Evolutionary conservation across 2,797 vertebrate species (phyloP).

Genomic region (Lepidocolaptes lacrymiger): DNA sequence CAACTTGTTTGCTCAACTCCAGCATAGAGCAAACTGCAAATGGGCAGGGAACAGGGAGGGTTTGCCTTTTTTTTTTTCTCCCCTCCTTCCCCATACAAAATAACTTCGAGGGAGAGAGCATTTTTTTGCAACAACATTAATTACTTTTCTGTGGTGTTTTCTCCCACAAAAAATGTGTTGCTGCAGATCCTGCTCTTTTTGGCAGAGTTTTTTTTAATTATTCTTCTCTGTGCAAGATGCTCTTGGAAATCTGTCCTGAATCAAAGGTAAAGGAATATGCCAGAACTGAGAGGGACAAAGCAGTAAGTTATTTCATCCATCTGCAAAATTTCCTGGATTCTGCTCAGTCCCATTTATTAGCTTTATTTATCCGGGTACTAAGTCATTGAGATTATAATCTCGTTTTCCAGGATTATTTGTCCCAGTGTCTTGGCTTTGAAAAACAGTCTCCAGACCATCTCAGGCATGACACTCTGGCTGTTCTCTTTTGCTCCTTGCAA

Average conservation of each 20-base stretch:
- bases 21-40: not conserved
- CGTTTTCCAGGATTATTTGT: not conserved
- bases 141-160: not conserved
- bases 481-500: not conserved
- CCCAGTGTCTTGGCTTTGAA: not conserved
- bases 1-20: not conserved
- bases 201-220: not conserved
- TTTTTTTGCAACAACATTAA: not conserved
- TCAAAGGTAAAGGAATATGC: not conserved
- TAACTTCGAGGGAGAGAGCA: not conserved
- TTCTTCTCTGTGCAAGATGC: not conserved
- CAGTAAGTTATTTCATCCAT: not conserved
- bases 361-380: constrained; percentile 1
- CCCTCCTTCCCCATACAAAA: not conserved
- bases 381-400: not conserved
- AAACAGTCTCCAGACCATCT: not conserved
- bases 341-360: not conserved
- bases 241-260: not conserved
- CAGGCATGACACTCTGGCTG: not conserved
- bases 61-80: not conserved
- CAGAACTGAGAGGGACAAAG: not conserved
- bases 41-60: not conserved
- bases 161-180: not conserved
- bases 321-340: not conserved
- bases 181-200: not conserved